phyloP scores from a whole-genome alignment of 1,140 invertebrate genomes.

The Whitmania pigra region DNA sequence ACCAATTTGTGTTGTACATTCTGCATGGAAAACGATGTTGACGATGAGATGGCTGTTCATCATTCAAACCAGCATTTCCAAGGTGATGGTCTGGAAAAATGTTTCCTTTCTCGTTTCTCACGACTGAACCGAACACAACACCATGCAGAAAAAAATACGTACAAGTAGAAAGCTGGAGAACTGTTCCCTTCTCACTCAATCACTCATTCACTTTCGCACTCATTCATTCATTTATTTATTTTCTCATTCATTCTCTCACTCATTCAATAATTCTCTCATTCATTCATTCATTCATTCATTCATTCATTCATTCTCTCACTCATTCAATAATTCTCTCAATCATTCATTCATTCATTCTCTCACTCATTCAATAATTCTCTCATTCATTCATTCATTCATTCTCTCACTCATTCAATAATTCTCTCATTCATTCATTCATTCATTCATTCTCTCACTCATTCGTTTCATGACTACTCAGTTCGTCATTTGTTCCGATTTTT shows the following conservation, averaged over 20 bases:
- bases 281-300: not conserved
- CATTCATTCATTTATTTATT: not conserved
- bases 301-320: not conserved
- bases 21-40: too few species aligned
- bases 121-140: too few species aligned
- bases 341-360: not conserved
- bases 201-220: not conserved
- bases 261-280: not conserved
- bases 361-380: not conserved
- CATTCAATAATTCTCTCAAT: too few species aligned
- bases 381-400: not conserved
- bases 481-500: too few species aligned
- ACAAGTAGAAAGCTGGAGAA: too few species aligned
- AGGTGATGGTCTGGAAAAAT: too few species aligned
- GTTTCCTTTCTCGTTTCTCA: too few species aligned
- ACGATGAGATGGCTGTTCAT: too few species aligned
- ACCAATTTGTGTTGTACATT: too few species aligned
- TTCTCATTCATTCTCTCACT: not conserved
- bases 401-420: not conserved
- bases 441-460: not conserved
- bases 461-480: not conserved
- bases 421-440: not conserved
- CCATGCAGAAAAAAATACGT: too few species aligned
- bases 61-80: too few species aligned
- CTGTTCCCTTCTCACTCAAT: not conserved